Evolutionary conservation across 2,113 vertebrate species (phyloP).

Genomic region (Tragelaphus scriptus): DNA sequence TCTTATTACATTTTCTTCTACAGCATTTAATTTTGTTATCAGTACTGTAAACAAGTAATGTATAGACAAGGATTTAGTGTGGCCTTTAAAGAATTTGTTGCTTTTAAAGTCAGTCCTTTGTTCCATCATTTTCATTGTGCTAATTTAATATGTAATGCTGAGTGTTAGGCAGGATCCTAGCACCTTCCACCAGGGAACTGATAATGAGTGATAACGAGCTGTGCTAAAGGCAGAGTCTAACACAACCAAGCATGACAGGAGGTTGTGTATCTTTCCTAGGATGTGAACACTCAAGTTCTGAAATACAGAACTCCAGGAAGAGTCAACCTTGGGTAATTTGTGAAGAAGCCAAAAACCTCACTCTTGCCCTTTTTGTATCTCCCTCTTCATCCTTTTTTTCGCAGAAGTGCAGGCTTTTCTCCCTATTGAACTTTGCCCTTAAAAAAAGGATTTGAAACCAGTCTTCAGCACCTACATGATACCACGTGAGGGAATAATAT

Average conservation of each 20-base stretch:
- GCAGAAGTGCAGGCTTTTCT: neutral
- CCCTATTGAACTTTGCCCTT: neutral
- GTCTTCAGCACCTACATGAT: neutral
- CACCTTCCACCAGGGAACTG: neutral
- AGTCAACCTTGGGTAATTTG: neutral
- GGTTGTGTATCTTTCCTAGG: neutral
- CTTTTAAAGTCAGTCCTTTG: conserved; percentile 10
- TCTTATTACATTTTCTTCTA: conserved; percentile 17
- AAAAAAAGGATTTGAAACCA: neutral
- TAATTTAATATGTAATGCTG: neutral
- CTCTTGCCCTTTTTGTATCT: neutral
- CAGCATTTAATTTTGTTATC: conserved; percentile 22
- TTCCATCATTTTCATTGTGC: neutral
- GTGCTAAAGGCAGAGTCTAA: conserved; percentile 2
- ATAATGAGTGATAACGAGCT: neutral
- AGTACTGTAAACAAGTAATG: neutral
- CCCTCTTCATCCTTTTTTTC: neutral
- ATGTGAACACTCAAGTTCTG: neutral
- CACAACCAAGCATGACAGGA: neutral
- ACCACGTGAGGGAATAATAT: neutral
- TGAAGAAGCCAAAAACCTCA: neutral
- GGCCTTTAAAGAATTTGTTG: neutral
- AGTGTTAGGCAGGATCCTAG: neutral
- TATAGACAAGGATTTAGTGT: neutral
- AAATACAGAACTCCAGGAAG: neutral